Evolutionary conservation across 2,888 invertebrate species (phyloP).

Genomic region (Monoplex corrugatus): DNA sequence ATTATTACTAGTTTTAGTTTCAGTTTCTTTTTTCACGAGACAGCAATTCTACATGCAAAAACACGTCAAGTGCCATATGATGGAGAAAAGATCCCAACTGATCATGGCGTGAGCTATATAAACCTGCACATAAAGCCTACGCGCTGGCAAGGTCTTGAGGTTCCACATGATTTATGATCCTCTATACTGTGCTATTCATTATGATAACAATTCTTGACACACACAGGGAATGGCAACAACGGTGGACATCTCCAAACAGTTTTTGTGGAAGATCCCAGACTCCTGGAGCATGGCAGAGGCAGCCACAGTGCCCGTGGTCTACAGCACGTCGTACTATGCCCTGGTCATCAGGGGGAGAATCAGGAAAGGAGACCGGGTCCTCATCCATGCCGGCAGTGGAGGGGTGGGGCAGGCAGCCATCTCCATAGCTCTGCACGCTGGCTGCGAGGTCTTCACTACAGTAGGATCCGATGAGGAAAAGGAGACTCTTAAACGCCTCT

Average conservation of each 20-base stretch:
- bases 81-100: no score
- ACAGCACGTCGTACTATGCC: constrained; percentile 94
- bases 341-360: constrained; percentile 92
- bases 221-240: constrained; percentile 90
- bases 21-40: no score
- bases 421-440: constrained; percentile 93
- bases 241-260: constrained; percentile 90
- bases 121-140: no score
- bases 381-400: constrained; percentile 96
- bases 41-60: no score
- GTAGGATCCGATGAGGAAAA: constrained; percentile 93
- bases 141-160: no score
- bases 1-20: no score
- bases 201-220: no score
- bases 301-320: constrained; percentile 96
- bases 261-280: constrained; percentile 91
- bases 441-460: constrained; percentile 90
- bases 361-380: constrained; percentile 89
- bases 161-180: no score
- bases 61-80: no score
- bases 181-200: no score
- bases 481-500: constrained; percentile 92
- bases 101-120: no score
- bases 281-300: constrained; percentile 95
- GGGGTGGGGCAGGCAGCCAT: constrained; percentile 99